A percentile compares a stretch with the other conserved stretches of the same genome.
Conservation (phyloP, 2,888 invertebrate genomes). For the Athalia cordata region DNA sequence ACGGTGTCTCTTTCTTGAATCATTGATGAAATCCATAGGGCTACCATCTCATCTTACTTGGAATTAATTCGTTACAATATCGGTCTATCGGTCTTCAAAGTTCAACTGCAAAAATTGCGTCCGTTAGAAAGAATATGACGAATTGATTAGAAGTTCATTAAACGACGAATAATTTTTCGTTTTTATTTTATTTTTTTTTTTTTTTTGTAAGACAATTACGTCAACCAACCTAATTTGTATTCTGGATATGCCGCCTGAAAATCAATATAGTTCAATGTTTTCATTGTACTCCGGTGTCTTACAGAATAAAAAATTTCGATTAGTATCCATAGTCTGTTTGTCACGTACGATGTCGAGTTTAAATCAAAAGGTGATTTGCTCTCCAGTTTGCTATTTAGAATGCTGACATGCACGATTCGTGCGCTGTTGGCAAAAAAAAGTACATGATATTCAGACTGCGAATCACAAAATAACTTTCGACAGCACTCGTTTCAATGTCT, state of each 20-base stretch:
- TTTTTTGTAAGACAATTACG: background rate
- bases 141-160: background rate
- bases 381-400: conserved; percentile 33
- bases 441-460: conserved; percentile 13
- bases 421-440: conserved; percentile 6
- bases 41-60: conserved; percentile 14
- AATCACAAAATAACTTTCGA: conserved; percentile 4
- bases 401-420: conserved; percentile 31
- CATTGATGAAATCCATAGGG: conserved; percentile 40
- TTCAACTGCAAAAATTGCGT: conserved; percentile 17
- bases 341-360: conserved; percentile 10
- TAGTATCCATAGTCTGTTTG: background rate
- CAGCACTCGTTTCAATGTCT: background rate
- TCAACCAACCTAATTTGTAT: too few species aligned
- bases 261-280: too few species aligned
- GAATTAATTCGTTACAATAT: background rate
- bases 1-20: conserved; percentile 29
- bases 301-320: background rate
- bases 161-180: background rate
- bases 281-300: too few species aligned
- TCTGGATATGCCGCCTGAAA: too few species aligned
- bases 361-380: background rate
- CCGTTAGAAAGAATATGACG: too few species aligned
- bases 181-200: background rate
- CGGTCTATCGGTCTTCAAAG: background rate